A percentile compares a stretch with the other conserved stretches of the same genome.
Conservation (phyloP, 2,888 invertebrate species). For the Eilema depressum region DNA sequence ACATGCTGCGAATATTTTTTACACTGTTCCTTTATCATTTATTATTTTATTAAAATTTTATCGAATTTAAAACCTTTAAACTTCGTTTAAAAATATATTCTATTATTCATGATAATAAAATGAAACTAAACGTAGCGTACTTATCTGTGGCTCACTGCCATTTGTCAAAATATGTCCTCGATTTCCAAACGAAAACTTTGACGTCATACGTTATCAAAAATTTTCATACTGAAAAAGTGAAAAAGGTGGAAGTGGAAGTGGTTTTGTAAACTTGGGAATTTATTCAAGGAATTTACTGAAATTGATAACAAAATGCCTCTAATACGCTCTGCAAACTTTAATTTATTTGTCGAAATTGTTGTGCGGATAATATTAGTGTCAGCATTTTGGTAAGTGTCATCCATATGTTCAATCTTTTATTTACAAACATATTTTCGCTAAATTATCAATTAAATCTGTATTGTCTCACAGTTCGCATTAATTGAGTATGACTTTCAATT, state of each 20-base stretch:
- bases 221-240: constrained; percentile 22
- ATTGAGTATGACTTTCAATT: background rate
- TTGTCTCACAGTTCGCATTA: background rate
- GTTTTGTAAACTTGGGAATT: constrained; percentile 23
- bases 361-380: constrained; percentile 81
- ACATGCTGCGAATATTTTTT: no score
- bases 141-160: background rate
- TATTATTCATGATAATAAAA: no score
- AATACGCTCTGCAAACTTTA: constrained; percentile 78
- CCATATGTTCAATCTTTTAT: constrained; percentile 61
- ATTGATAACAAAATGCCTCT: constrained; percentile 71
- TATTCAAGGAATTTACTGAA: constrained; percentile 34
- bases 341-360: constrained; percentile 82
- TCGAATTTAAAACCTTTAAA: no score
- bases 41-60: no score
- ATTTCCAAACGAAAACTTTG: constrained; percentile 52
- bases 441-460: constrained; percentile 54
- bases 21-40: no score
- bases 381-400: constrained; percentile 84
- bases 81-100: no score
- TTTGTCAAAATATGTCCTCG: background rate
- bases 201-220: constrained; percentile 51
- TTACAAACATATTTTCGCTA: constrained; percentile 34
- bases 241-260: constrained; percentile 23
- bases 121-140: constrained; percentile 12